A percentile compares a stretch with the other conserved stretches of the same genome.
phyloP scores from a whole-genome alignment of 2,797 vertebrate genomes.

The Peromyscus eremicus region DNA sequence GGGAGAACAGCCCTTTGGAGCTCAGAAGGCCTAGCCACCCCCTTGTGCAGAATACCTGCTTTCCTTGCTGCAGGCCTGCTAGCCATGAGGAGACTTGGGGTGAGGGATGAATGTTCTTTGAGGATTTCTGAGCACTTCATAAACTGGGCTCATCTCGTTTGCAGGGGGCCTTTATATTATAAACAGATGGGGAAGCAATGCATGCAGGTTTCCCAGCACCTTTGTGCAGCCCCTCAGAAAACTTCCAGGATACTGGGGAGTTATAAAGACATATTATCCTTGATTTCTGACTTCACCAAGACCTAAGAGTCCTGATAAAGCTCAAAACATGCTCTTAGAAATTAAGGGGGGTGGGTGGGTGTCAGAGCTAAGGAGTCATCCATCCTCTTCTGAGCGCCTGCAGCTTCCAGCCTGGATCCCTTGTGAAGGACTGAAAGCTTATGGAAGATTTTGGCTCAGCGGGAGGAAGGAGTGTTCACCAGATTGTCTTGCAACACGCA shows the following conservation, averaged over 20 bases:
- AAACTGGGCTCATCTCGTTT: conserved; percentile 8
- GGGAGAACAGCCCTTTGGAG: neutral
- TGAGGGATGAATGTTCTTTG: neutral
- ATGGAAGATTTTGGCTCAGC: conserved; percentile 46
- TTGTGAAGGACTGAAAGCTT: conserved; percentile 68
- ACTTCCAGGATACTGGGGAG: neutral
- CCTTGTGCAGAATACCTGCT: neutral
- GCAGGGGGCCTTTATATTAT: conserved; percentile 16
- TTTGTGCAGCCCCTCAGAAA: neutral
- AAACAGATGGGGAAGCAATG: conserved; percentile 55
- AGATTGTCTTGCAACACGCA: conserved; percentile 82
- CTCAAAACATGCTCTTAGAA: conserved; percentile 9
- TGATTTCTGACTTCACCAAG: conserved; percentile 27
- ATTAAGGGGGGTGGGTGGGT: neutral
- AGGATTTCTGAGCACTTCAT: conserved; percentile 39
- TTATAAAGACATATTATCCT: neutral
- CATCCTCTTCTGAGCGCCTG: conserved; percentile 60
- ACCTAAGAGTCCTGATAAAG: neutral
- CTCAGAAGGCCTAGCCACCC: neutral
- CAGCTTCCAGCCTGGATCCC: conserved; percentile 75
- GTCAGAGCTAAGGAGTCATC: conserved; percentile 68
- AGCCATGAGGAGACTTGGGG: neutral
- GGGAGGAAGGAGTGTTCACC: conserved; percentile 83
- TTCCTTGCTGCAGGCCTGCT: neutral
- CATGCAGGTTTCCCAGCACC: neutral